Percentiles rank a stretch among this genome's conserved stretches.
Conservation (phyloP, 1,140 invertebrate genomes). For the Procambarus clarkii region DNA sequence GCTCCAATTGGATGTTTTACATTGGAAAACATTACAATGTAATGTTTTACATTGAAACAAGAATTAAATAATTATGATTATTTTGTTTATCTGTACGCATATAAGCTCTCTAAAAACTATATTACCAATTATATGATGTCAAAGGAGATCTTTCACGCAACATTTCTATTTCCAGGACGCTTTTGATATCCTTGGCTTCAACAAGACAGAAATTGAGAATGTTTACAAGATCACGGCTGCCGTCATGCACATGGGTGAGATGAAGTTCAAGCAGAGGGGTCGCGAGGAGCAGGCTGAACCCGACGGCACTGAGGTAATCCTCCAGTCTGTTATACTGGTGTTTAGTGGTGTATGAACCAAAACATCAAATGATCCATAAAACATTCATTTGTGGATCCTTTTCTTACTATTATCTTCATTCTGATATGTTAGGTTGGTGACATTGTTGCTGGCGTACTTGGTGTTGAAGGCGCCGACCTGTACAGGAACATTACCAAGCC, state of each 20-base stretch:
- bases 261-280: slow-evolving; percentile 74
- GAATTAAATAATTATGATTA: too few relatives aligned
- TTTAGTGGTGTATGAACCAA: too few relatives aligned
- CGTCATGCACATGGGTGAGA: slow-evolving; percentile 81
- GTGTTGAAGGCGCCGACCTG: slow-evolving; percentile 76
- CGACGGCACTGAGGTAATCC: slow-evolving; percentile 79
- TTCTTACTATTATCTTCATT: neutral
- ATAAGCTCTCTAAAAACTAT: too few relatives aligned
- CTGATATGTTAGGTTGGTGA: slow-evolving; percentile 74
- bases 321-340: too few relatives aligned
- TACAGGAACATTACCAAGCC: slow-evolving; percentile 54
- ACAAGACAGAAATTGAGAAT: slow-evolving; percentile 78
- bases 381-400: too few relatives aligned
- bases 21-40: too few relatives aligned
- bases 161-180: slow-evolving; percentile 74
- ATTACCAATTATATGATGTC: too few relatives aligned
- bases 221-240: slow-evolving; percentile 81
- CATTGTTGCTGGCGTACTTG: slow-evolving; percentile 78
- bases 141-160: too few relatives aligned
- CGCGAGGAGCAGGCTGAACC: slow-evolving; percentile 76
- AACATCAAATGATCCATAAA: too few relatives aligned
- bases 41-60: too few relatives aligned
- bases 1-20: too few relatives aligned
- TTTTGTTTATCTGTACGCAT: too few relatives aligned
- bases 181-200: slow-evolving; percentile 81